Evolutionary conservation across 1,140 invertebrate species (phyloP), one percentile per base, ranked within the genome.

Genomic region (Coenobita brevimanus): DNA sequence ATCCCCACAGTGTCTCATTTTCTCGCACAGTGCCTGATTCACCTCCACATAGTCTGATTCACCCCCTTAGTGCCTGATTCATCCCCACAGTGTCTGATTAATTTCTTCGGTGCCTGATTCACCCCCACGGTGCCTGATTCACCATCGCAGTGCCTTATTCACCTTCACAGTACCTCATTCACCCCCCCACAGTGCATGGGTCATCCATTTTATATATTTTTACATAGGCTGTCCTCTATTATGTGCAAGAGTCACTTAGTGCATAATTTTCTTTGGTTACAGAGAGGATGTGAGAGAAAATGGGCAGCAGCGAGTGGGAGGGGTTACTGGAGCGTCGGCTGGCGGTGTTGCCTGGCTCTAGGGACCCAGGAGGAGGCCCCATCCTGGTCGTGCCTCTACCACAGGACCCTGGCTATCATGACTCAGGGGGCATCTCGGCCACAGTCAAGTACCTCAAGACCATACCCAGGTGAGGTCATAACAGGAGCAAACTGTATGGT

Each of bases 371-470:
- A 87, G 94, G 94, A 57, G 93, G 94, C 62, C 94, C 95, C 64
- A 92, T 96, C 89, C 92, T 95, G 81, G 92, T 95, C 85, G 93
- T 96, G 21, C 94, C 94, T 85, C 93, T 95, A 79, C 95, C 95
- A 54, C 91, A 92, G 2, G 93, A 89, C 73, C 88, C 86, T 54
- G 50, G 67, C 79, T n/a, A 38, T 46, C 84, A 89, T 85, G 89
- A 91, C 75, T 69, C 80, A 21, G 89, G 90, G 69, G 82, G 89
- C 85, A 90, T 90, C 81, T 89, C 88, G 15, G 85, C 89, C 85
- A 89, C 90, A 30, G 82, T 91, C 57, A 90, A 90, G 73, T 91
- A 91, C 71, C 88, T 91, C 46, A 89, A 89, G 69, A 90, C 84
- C n/a, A 90, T 91, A 41, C 89, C 90, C 8, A 89, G 88, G 90